These are phyloP conservation scores for Petrocephalus schoutedeni DNA, from an alignment of 2,797 vertebrate species.

Conservation along the genomic window DNA sequence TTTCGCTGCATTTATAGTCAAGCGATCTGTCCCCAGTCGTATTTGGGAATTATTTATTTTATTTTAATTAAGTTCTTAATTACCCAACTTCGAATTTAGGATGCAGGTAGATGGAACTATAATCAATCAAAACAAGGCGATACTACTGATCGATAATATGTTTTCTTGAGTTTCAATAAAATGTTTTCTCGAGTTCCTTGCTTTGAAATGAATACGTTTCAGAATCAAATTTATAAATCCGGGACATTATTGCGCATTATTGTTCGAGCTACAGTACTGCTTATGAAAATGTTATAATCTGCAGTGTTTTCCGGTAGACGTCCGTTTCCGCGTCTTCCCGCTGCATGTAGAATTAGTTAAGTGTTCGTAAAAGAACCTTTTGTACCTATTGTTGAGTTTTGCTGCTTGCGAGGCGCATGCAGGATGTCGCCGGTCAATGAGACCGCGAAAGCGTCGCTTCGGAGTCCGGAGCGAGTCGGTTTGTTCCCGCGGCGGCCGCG, in stretches of 20 bases:
- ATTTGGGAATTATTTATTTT: background rate
- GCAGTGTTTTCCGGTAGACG: background rate
- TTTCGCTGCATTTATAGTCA: background rate
- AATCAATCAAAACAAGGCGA: slow-evolving; percentile 8
- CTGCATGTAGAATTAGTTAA: slow-evolving; percentile 20
- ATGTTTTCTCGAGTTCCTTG: background rate
- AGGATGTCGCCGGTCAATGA: slow-evolving; percentile 2
- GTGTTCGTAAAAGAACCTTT: slow-evolving; percentile 16
- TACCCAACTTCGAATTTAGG: slow-evolving; percentile 4
- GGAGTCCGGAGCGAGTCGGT: slow-evolving; percentile 15
- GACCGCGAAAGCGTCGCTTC: slow-evolving; percentile 10
- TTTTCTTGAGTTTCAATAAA: background rate
- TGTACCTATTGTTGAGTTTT: slow-evolving; percentile 16
- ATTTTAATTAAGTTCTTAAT: slow-evolving; percentile 2
- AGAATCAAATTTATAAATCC: background rate
- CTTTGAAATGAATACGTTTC: background rate
- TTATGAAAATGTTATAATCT: background rate
- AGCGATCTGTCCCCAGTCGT: background rate
- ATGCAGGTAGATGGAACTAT: background rate
- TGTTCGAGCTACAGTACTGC: background rate
- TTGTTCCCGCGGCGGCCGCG: slow-evolving; percentile 40
- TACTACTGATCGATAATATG: background rate
- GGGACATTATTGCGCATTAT: background rate
- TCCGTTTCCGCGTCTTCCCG: background rate
- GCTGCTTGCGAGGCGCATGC: background rate